phyloP scores from a whole-genome alignment of 2,797 vertebrate genomes.

The Galaxias olidus region DNA sequence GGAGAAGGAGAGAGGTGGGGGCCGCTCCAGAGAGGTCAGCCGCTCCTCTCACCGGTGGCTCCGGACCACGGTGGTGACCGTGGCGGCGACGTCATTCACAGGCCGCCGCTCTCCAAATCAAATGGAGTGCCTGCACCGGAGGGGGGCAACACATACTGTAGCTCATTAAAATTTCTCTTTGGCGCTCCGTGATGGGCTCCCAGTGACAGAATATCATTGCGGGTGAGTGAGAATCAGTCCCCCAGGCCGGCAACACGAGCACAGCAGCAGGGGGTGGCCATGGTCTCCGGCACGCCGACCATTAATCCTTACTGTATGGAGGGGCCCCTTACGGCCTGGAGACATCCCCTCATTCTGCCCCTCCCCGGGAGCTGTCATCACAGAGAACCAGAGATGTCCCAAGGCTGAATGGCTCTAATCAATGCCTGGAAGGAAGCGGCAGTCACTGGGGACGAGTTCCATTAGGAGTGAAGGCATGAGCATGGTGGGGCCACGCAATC shows the following conservation, averaged over 20 bases:
- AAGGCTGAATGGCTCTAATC: conserved; percentile 65
- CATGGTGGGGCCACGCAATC: conserved; percentile 44
- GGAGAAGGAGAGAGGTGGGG: conserved; percentile 28
- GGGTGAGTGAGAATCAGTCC: conserved; percentile 49
- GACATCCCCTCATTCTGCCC: conserved; percentile 43
- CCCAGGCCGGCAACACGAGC: conserved; percentile 54
- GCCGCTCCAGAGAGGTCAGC: conserved; percentile 52
- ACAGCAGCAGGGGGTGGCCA: conserved; percentile 52
- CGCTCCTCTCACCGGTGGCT: conserved; percentile 37
- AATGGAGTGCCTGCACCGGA: conserved; percentile 39
- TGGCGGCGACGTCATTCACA: conserved; percentile 52
- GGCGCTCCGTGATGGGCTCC: conserved; percentile 57
- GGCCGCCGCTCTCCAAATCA: conserved; percentile 53
- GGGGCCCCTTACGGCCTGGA: conserved; percentile 49
- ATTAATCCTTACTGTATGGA: conserved; percentile 56
- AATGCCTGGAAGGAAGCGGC: conserved; percentile 58
- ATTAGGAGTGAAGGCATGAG: conserved; percentile 58
- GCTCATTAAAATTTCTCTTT: conserved; percentile 70
- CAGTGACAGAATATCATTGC: conserved; percentile 55
- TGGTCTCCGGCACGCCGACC: conserved; percentile 50
- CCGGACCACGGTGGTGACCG: conserved; percentile 28
- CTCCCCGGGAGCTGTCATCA: conserved; percentile 45
- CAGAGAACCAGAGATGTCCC: conserved; percentile 55
- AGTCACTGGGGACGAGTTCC: conserved; percentile 61
- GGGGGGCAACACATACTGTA: conserved; percentile 61